Base-by-base conservation (phyloP, 2,888 invertebrate species). In the Argynnis bischoffii region DNA sequence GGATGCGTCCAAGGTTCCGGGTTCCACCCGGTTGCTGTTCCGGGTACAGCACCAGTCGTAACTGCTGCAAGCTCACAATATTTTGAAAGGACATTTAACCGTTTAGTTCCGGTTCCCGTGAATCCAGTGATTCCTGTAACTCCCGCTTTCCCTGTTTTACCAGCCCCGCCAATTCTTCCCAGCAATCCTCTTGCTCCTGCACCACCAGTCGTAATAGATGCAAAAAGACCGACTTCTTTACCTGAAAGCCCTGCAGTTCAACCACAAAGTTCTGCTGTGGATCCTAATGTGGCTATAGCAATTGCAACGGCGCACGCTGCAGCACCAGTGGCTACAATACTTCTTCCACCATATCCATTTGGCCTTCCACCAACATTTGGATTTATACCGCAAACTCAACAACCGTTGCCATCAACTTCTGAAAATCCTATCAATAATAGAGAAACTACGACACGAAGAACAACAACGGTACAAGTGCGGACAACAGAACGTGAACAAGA, bases 1-100 rank as follows among this genome's bases (percentile, higher is more conserved):
- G 79, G 82, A 50, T 67, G 84, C 21, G 87, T 76, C 64, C 79
- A 75, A 56, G 79, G 86, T 66, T 92, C 91, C 21, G 89, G 84
- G 64, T 73, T 86, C 11, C 81, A 80, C 50, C 84, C 80, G 6
- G 76, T 72, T 1, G 73, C 71, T 13, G 75, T 81, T 4, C 74
- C 75, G 26, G 80, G 74, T 2, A 67, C 76, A n/a, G 89, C 92
- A 0, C 94, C 94, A 13, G 92, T 94, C 50, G 94, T 95, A 6
- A 94, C 95, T 0, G 94, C 95, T 1, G 93, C 94, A 66, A 95
- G 95, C 80, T 95, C 95, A 55, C 95, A 96, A 81, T 95, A 95
- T 70, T 92, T 95, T 74, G 93, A 95, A 63, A 93, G 95, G 73
- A 95, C 94, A 55, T 95, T 94, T 85, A 95, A 95, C 78, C 88